phyloP scores from a whole-genome alignment of 2,888 invertebrate species.

The Drosophila borborema region DNA sequence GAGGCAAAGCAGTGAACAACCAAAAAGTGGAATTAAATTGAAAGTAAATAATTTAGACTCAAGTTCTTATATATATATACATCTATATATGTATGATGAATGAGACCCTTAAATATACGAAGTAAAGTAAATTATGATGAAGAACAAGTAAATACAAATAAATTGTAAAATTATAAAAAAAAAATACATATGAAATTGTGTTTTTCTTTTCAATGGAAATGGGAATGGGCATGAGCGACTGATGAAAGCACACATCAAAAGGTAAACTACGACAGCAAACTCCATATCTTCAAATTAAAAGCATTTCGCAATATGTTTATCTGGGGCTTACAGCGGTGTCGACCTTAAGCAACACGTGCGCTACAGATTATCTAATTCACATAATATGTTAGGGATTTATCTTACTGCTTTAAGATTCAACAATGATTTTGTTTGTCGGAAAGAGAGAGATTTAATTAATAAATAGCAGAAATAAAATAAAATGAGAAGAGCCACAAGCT shows the following conservation, averaged over 20 bases:
- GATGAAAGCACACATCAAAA: neutral
- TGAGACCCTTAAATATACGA: slow-evolving; percentile 53
- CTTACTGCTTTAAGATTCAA: no score
- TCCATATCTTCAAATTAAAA: neutral
- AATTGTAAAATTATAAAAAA: slow-evolving; percentile 59
- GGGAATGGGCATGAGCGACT: neutral
- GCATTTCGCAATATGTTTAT: neutral
- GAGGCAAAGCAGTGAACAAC: slow-evolving; percentile 44
- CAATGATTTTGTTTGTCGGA: no score
- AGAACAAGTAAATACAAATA: slow-evolving; percentile 64
- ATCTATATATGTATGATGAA: slow-evolving; percentile 44
- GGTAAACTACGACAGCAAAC: neutral
- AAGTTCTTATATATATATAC: slow-evolving; percentile 58
- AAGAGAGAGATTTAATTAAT: no score
- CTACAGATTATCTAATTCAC: no score
- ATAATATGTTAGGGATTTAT: no score
- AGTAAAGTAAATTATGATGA: slow-evolving; percentile 61
- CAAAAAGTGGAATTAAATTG: slow-evolving; percentile 64
- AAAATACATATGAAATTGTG: neutral
- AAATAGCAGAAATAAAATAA: no score
- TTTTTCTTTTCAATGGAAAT: neutral
- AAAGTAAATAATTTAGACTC: slow-evolving; percentile 73
- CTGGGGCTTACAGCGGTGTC: no score
- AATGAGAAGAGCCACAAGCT: no score
- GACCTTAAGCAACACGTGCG: no score